Base-by-base conservation (phyloP, 2,113 vertebrate species). In the Colaptes auratus region DNA sequence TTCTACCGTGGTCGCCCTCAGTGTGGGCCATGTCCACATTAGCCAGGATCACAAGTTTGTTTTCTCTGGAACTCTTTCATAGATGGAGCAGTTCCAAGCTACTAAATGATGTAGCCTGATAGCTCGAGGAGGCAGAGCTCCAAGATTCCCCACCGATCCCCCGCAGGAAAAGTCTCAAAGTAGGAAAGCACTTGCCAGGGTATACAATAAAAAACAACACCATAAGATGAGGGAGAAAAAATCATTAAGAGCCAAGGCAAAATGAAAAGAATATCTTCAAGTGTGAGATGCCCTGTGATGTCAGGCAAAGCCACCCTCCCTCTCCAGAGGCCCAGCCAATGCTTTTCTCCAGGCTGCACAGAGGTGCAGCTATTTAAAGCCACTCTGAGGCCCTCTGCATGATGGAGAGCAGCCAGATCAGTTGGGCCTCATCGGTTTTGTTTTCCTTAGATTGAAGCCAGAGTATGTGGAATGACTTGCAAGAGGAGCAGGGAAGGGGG, bases 11-110 rank as follows among this genome's bases (percentile, higher is more conserved):
- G 93, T 91, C 36, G 79, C 90, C 6, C 2, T 90, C 96, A 95
- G 85, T n/a, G n/a, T 56, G 89, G 96, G 86, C 78, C 73, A 30
- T 84, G 95, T 96, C 96, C 95, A 72, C 63, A 93, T 88, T 92
- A 98, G 87, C 95, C 2, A 4, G 94, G 93, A 96, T 95, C 94
- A 97, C 83, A 97, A 93, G 80, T 96, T 97, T 98, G 96, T 98
- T 98, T 98, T 97, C 93, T 96, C 97, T 98, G 98, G 97, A 98
- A 98, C 93, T 78, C 87, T 72, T 96, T 97, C 94, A 91, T 36
- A 35, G 88, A 97, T 97, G 97, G 97, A 98, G 93, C 70, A 77
- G 76, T 93, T 98, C 98, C 98, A 98, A 97, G 93, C 95, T 70
- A 92, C 94, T 96, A 95, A 97, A 96, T 53, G 95, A 90, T 96